These are phyloP conservation scores for Seriola rivoliana DNA, from an alignment of 2,113 vertebrate genomes.

Conservation along the genomic window DNA sequence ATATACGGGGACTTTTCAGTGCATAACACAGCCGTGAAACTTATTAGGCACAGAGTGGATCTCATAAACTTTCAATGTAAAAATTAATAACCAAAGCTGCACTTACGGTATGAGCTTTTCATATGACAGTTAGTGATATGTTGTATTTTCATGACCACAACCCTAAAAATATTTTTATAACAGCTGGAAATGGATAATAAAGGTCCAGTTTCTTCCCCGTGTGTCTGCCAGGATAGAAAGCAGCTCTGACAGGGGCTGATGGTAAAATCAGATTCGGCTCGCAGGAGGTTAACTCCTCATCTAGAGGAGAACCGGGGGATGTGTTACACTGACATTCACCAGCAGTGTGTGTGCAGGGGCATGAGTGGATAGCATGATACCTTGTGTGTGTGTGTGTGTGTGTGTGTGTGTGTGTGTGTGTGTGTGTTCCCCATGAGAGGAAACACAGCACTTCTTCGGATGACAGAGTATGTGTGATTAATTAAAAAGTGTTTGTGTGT, in stretches of 20 bases:
- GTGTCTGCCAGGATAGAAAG: slow-evolving; percentile 57
- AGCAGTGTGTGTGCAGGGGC: slow-evolving; percentile 36
- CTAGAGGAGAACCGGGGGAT: slow-evolving; percentile 38
- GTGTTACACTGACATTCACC: slow-evolving; percentile 62
- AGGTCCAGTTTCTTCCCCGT: slow-evolving; percentile 28
- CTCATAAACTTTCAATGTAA: slow-evolving; percentile 55
- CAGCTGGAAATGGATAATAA: slow-evolving; percentile 71
- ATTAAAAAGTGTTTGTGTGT: slow-evolving; percentile 33
- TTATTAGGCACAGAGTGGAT: slow-evolving; percentile 44
- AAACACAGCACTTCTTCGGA: slow-evolving; percentile 50
- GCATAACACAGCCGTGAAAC: slow-evolving; percentile 53
- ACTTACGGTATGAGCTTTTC: slow-evolving; percentile 55
- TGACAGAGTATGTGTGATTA: slow-evolving; percentile 44
- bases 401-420: background rate
- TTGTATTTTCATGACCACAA: slow-evolving; percentile 71
- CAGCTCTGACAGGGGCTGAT: slow-evolving; percentile 66
- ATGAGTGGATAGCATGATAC: slow-evolving; percentile 29
- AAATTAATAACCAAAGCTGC: slow-evolving; percentile 64
- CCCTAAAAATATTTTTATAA: slow-evolving; percentile 72
- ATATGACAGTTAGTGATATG: slow-evolving; percentile 63
- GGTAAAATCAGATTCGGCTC: slow-evolving; percentile 73
- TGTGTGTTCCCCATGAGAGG: slow-evolving; percentile 21
- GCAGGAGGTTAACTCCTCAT: slow-evolving; percentile 69
- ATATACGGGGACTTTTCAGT: slow-evolving; percentile 29
- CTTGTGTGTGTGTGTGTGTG: slow-evolving; percentile 11